Conservation (phyloP, 2,888 invertebrate genomes). For the Euzetes globulus region DNA sequence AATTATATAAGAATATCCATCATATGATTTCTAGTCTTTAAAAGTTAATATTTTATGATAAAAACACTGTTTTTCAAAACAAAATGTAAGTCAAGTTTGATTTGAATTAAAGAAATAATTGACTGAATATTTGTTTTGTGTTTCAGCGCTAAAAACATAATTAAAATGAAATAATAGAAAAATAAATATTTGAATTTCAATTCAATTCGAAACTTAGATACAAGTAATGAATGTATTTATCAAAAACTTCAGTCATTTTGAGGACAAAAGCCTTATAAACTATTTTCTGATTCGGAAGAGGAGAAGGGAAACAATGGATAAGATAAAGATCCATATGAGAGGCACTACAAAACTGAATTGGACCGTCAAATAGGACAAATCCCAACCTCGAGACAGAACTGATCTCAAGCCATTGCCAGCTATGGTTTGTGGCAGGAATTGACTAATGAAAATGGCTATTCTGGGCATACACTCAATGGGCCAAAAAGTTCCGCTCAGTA, state of each 20-base stretch:
- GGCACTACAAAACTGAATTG: background rate
- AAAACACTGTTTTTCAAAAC: background rate
- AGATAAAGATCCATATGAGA: background rate
- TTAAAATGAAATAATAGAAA: background rate
- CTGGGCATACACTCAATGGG: conserved; percentile 21
- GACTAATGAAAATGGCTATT: background rate
- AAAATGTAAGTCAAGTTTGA: conserved; percentile 5
- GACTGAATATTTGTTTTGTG: background rate
- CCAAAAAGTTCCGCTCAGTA: conserved; percentile 7
- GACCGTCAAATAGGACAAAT: background rate
- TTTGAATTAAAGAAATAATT: background rate
- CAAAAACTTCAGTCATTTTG: background rate
- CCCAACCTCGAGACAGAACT: conserved; percentile 13
- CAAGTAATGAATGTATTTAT: background rate
- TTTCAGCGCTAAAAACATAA: background rate
- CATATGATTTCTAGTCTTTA: background rate
- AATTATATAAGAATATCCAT: background rate
- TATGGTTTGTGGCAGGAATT: conserved; percentile 13
- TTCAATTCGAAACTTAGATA: background rate
- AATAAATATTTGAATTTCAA: background rate
- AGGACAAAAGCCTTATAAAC: background rate
- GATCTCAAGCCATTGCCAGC: conserved; percentile 18
- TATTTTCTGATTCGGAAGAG: conserved; percentile 12
- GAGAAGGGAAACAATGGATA: background rate
- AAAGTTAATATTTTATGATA: background rate